phyloP scores from a whole-genome alignment of 2,113 vertebrate species.

The Eudyptes chrysolophus region DNA sequence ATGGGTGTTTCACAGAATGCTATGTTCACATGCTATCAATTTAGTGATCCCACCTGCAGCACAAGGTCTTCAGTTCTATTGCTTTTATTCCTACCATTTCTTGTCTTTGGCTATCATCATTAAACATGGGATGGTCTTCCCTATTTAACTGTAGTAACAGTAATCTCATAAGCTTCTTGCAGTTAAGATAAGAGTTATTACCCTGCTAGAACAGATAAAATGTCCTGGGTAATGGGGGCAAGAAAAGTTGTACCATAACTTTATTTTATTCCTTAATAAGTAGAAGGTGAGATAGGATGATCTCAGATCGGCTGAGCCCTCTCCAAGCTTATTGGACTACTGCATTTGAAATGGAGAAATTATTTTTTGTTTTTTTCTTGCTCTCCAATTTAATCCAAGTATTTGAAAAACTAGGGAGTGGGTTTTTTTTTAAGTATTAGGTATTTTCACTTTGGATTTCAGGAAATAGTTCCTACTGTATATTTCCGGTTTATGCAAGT shows the following conservation, averaged over 20 bases:
- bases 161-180: background rate
- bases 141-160: background rate
- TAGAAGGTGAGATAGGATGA: background rate
- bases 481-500: background rate
- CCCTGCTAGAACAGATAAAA: background rate
- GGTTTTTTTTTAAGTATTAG: background rate
- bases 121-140: background rate
- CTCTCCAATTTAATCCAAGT: background rate
- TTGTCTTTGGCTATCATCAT: background rate
- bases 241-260: background rate
- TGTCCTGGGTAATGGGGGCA: background rate
- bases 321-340: background rate
- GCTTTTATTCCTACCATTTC: background rate
- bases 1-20: background rate
- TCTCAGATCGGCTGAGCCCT: background rate
- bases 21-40: background rate
- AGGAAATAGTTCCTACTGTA: background rate
- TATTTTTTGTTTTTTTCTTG: background rate
- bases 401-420: background rate
- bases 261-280: background rate
- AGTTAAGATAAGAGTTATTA: background rate
- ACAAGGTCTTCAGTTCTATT: background rate
- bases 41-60: background rate
- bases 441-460: background rate
- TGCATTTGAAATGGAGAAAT: background rate